phyloP scores from a whole-genome alignment of 2,113 vertebrate species.

The Herpailurus yagouaroundi region DNA sequence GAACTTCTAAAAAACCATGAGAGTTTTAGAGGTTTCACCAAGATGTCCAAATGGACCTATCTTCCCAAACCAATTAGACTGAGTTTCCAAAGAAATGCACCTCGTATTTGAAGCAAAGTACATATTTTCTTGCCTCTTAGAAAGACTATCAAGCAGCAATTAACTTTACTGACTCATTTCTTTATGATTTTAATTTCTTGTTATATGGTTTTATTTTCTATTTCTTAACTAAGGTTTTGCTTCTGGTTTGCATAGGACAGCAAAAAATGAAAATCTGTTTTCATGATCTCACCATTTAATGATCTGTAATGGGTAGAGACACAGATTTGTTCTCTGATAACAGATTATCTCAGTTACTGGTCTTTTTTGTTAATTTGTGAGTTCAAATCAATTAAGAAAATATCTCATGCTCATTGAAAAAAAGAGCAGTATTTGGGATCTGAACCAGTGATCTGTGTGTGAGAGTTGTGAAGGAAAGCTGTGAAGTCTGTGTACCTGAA shows the following conservation, averaged over 20 bases:
- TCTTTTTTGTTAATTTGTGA: not conserved
- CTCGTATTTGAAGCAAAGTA: not conserved
- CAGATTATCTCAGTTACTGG: not conserved
- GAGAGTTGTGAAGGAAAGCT: not conserved
- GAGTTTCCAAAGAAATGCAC: not conserved
- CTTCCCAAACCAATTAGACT: not conserved
- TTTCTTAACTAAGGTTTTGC: not conserved
- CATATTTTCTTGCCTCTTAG: not conserved
- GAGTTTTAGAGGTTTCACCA: not conserved
- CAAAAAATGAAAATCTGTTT: not conserved
- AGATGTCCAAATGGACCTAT: not conserved
- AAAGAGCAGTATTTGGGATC: not conserved
- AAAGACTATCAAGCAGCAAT: not conserved
- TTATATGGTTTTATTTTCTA: not conserved
- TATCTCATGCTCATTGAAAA: not conserved
- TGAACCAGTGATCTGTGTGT: not conserved
- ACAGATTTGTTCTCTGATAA: not conserved
- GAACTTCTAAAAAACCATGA: not conserved
- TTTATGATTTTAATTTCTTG: not conserved
- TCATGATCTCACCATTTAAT: not conserved
- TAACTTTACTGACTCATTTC: not conserved
- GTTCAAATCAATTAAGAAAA: slow-evolving; percentile 7
- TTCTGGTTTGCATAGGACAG: not conserved
- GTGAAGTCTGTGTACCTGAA: not conserved
- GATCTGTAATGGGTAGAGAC: not conserved